A percentile compares a stretch with the other conserved stretches of the same genome.
These are phyloP conservation scores for Cydia pomonella DNA, from an alignment of 1,140 invertebrate species.

Conservation along the genomic window DNA sequence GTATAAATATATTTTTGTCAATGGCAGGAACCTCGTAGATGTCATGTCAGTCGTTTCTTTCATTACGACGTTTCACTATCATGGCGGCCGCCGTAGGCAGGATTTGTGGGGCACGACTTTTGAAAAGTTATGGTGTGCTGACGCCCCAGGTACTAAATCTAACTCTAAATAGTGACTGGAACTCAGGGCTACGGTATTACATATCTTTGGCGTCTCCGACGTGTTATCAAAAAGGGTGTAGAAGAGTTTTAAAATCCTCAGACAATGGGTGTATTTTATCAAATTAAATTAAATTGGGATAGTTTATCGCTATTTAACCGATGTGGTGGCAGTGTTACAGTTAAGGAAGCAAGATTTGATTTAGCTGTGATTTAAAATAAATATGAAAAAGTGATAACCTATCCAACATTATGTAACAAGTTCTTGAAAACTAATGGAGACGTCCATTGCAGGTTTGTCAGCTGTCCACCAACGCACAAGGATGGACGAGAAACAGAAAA, in stretches of 20 bases:
- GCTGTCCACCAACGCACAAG: conserved; percentile 85
- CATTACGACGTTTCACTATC: conserved; percentile 82
- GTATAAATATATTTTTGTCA: conserved; percentile 39
- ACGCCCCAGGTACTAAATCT: conserved; percentile 71
- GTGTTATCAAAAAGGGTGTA: conserved; percentile 43
- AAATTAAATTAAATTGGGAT: conserved; percentile 43
- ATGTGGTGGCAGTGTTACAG: conserved; percentile 41
- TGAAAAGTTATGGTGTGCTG: conserved; percentile 82
- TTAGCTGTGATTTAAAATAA: conserved; percentile 46
- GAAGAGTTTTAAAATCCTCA: conserved; percentile 45
- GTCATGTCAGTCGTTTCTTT: conserved; percentile 72
- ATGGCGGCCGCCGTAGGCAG: conserved; percentile 91
- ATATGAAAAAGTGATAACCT: conserved; percentile 69
- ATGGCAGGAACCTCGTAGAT: conserved; percentile 55
- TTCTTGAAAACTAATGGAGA: conserved; percentile 66
- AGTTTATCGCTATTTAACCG: conserved; percentile 41
- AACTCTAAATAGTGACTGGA: conserved; percentile 40
- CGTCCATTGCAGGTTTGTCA: conserved; percentile 82
- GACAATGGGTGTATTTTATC: conserved; percentile 56
- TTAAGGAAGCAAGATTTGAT: conserved; percentile 37
- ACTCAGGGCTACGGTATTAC: conserved; percentile 30
- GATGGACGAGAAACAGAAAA: conserved; percentile 88
- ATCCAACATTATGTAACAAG: conserved; percentile 77
- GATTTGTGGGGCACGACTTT: conserved; percentile 89
- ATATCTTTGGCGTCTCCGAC: conserved; percentile 36